Conservation (phyloP, 2,113 vertebrate species). For the Atlantisia rogersi region DNA sequence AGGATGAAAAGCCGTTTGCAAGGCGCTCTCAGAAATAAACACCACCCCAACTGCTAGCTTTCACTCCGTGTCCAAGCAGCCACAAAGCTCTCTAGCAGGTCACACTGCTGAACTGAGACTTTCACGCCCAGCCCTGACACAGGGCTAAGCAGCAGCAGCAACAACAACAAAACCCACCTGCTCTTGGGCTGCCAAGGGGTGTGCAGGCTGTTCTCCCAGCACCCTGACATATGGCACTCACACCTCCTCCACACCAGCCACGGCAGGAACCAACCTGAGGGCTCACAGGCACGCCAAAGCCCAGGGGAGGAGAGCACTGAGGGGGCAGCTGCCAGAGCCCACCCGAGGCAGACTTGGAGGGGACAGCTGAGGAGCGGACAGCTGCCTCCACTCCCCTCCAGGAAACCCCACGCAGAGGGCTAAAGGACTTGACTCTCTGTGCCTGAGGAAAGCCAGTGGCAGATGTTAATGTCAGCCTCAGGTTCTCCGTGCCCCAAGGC, state of each 20-base stretch:
- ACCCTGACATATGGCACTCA: accelerated
- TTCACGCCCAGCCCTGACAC: neutral
- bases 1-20: neutral
- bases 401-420: accelerated
- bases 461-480: accelerated
- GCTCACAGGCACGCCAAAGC: neutral
- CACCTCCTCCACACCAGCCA: neutral
- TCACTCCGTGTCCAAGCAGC: too few relatives aligned
- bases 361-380: neutral
- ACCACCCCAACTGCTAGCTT: neutral
- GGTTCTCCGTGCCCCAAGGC: accelerated
- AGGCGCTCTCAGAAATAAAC: neutral
- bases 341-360: neutral
- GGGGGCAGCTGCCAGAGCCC: neutral
- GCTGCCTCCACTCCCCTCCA: neutral
- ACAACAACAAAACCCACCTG: neutral
- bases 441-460: accelerated
- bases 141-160: neutral
- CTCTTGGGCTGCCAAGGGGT: neutral
- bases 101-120: neutral
- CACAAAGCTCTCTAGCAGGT: neutral
- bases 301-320: neutral
- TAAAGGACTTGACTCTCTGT: accelerated
- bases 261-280: accelerated
- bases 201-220: neutral